Evolutionary conservation across 2,113 vertebrate genomes (phyloP).

Genomic region (Pygoscelis antarcticus): DNA sequence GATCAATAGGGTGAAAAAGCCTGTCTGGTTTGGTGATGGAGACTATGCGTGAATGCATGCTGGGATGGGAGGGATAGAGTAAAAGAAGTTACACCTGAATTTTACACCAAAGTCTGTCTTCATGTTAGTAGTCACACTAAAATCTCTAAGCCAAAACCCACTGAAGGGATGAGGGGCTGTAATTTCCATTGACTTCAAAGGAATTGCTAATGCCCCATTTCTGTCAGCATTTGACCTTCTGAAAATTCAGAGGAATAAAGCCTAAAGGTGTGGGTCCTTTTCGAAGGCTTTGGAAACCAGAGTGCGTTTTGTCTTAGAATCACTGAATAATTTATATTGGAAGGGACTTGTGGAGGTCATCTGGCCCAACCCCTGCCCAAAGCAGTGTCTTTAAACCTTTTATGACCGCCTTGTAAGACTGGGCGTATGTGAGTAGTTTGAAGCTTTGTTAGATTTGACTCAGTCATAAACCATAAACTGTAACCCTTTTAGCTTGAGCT

Average conservation of each 20-base stretch:
- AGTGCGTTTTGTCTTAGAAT: neutral
- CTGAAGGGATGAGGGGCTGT: neutral
- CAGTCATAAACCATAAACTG: neutral
- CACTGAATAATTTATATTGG: slow-evolving; percentile 24
- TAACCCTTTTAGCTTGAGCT: neutral
- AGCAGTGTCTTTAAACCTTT: slow-evolving; percentile 6
- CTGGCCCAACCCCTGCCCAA: neutral
- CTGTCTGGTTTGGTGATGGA: neutral
- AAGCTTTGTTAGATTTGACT: neutral
- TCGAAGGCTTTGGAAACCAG: neutral
- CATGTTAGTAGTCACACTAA: neutral
- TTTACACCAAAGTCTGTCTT: neutral
- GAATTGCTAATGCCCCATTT: slow-evolving; percentile 10
- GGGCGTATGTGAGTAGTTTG: neutral
- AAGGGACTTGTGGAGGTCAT: slow-evolving; percentile 1
- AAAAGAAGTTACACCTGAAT: neutral
- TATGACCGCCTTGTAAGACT: neutral
- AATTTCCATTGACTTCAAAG: slow-evolving; percentile 11
- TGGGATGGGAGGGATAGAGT: neutral
- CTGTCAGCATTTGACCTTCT: slow-evolving; percentile 7
- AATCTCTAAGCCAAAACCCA: neutral
- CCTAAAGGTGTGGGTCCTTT: neutral
- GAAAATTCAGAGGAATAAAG: slow-evolving; percentile 18
- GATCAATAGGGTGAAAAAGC: neutral
- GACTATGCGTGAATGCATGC: neutral